phyloP scores from a whole-genome alignment of 1,140 invertebrate species.

The Zaprionus inermis region DNA sequence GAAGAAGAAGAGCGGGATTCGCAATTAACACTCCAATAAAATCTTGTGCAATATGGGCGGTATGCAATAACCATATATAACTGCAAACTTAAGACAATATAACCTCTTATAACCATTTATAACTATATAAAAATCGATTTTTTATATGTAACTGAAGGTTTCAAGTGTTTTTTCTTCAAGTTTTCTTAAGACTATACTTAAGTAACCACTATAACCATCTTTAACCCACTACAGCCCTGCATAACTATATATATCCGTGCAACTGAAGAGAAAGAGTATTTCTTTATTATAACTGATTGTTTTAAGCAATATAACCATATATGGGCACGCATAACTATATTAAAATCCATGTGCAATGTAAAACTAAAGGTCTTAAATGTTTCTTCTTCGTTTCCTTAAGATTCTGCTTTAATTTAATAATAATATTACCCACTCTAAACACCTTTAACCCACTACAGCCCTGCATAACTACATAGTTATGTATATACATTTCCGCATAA shows the following conservation, averaged over 20 bases:
- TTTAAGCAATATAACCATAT: too few species aligned
- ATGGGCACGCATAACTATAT: too few species aligned
- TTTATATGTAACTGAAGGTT: neutral
- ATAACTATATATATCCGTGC: neutral
- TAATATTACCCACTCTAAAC: neutral
- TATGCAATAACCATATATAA: slow-evolving; percentile 8
- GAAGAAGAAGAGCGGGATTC: neutral
- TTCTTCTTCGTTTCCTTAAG: too few species aligned
- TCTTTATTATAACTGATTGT: too few species aligned
- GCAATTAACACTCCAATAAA: slow-evolving; percentile 34
- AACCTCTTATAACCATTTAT: neutral
- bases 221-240: neutral
- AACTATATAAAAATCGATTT: neutral
- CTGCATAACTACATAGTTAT: neutral
- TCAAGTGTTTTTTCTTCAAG: neutral
- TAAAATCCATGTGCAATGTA: too few species aligned
- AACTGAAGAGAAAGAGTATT: neutral
- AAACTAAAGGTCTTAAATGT: too few species aligned
- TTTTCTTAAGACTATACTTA: too few species aligned
- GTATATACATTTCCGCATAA: neutral
- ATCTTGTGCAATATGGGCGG: slow-evolving; percentile 9
- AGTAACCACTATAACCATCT: too few species aligned
- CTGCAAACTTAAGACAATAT: neutral
- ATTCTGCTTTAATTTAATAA: too few species aligned
- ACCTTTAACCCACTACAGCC: neutral